Conservation (phyloP, 2,113 vertebrate genomes). For the Leiothrix lutea region DNA sequence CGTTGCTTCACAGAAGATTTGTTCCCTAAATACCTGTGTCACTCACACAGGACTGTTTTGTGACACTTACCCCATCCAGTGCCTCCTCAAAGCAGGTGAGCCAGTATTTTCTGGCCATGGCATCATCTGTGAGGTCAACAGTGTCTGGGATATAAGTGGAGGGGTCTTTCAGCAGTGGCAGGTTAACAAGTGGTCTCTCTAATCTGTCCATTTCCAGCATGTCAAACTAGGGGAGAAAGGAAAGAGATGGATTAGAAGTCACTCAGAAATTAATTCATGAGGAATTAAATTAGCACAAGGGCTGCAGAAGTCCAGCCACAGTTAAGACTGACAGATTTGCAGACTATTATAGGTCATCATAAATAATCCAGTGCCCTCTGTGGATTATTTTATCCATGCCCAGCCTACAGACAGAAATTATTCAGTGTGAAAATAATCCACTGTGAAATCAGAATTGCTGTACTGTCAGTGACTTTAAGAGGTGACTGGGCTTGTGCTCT, state of each 20-base stretch:
- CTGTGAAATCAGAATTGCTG: neutral
- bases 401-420: neutral
- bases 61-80: conserved; percentile 85
- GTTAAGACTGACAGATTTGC: neutral
- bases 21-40: too few species aligned
- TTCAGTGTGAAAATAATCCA: neutral
- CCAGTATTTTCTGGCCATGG: conserved; percentile 93
- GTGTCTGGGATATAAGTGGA: conserved; percentile 96
- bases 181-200: conserved; percentile 89
- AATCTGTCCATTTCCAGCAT: conserved; percentile 97
- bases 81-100: conserved; percentile 96
- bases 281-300: neutral
- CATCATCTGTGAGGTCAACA: conserved; percentile 90
- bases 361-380: neutral
- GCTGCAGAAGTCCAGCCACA: neutral
- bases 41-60: neutral
- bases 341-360: neutral
- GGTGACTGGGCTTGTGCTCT: neutral
- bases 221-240: conserved; percentile 82
- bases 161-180: conserved; percentile 90
- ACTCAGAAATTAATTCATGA: neutral
- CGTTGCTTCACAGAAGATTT: accelerated
- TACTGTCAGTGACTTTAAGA: neutral
- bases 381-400: neutral
- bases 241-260: neutral